A percentile compares a stretch with the other conserved stretches of the same genome.
phyloP scores from a whole-genome alignment of 1,140 invertebrate genomes.

The Armadillidium nasatum region DNA sequence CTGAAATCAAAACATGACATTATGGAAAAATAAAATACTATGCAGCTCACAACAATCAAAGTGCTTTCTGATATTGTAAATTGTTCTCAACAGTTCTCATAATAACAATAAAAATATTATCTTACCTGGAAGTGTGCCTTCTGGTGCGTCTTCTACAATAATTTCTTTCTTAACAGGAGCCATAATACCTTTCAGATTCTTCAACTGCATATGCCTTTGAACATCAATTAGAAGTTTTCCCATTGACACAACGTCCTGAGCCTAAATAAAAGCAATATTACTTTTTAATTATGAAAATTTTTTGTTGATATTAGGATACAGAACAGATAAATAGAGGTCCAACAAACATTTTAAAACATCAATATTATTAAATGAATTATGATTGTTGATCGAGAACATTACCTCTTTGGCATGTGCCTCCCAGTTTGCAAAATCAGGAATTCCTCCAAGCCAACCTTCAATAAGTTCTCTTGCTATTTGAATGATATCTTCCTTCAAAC shows the following conservation, averaged over 20 bases:
- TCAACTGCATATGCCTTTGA: slow-evolving; percentile 45
- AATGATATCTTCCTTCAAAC: slow-evolving; percentile 39
- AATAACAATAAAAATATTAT: neutral
- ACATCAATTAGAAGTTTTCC: slow-evolving; percentile 33
- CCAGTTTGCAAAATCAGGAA: slow-evolving; percentile 48
- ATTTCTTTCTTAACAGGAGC: slow-evolving; percentile 34
- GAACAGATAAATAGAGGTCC: neutral
- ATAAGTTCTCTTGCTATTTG: slow-evolving; percentile 48
- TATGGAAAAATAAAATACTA: neutral
- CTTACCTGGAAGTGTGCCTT: slow-evolving; percentile 19
- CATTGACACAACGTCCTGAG: slow-evolving; percentile 31
- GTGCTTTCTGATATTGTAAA: neutral
- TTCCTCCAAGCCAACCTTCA: slow-evolving; percentile 50
- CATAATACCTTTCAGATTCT: slow-evolving; percentile 41
- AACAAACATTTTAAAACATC: neutral
- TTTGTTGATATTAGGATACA: neutral
- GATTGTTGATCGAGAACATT: slow-evolving; percentile 46
- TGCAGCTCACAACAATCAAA: slow-evolving; percentile 8
- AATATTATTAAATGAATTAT: slow-evolving; percentile 44
- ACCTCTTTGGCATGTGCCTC: slow-evolving; percentile 46
- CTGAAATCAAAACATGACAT: too few relatives aligned
- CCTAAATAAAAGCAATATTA: slow-evolving; percentile 44
- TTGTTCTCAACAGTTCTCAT: too few relatives aligned
- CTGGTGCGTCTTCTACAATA: neutral
- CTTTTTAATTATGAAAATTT: neutral